Conservation (phyloP, 2,888 invertebrate genomes). For the Eilema griseolum region DNA sequence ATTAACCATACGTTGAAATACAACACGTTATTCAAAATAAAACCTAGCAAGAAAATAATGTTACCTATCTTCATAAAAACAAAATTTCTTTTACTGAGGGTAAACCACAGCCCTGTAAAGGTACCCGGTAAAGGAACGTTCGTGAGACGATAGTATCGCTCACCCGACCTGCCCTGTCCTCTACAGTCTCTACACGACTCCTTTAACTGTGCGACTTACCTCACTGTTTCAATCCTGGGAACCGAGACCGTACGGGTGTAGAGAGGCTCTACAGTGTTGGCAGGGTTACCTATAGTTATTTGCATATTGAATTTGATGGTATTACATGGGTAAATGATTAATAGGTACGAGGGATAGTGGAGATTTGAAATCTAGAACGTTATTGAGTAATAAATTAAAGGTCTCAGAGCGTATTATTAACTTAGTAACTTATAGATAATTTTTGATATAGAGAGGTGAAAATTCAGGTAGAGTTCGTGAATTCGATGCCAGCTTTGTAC, state of each 20-base stretch:
- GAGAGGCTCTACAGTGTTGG: constrained; percentile 1
- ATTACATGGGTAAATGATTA: constrained; percentile 17
- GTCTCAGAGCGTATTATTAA: background rate
- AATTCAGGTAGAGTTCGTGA: background rate
- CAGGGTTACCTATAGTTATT: constrained; percentile 13
- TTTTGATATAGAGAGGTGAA: background rate
- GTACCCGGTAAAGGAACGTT: constrained; percentile 41
- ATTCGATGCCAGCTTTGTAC: background rate
- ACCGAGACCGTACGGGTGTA: constrained; percentile 22
- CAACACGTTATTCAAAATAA: background rate
- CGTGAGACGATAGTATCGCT: constrained; percentile 76
- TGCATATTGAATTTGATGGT: constrained; percentile 18
- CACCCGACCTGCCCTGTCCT: constrained; percentile 75
- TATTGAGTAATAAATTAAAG: constrained; percentile 5
- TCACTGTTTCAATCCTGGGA: constrained; percentile 52
- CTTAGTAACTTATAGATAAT: background rate
- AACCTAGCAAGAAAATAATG: background rate
- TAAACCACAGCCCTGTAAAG: constrained; percentile 34
- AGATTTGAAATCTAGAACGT: constrained; percentile 1
- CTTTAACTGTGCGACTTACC: constrained; percentile 55
- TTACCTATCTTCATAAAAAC: constrained; percentile 20
- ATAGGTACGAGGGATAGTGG: constrained; percentile 10
- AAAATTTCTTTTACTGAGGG: constrained; percentile 34
- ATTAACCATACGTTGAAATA: too few relatives aligned
- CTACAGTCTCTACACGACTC: constrained; percentile 57